Conservation (phyloP, 2,888 invertebrate genomes). For the Calephelis perditalis region DNA sequence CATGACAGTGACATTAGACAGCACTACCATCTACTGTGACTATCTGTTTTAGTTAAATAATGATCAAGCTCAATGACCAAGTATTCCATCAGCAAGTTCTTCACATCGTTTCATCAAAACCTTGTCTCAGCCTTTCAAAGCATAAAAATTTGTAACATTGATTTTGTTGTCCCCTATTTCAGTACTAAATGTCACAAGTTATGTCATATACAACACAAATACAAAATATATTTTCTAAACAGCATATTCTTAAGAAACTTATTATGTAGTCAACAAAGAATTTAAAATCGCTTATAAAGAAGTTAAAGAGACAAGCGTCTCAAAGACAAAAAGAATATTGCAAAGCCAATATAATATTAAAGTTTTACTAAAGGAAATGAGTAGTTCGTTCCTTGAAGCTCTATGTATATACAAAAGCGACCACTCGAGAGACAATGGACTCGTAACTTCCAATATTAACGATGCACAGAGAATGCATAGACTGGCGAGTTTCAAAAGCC, state of each 20-base stretch:
- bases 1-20: too few species aligned
- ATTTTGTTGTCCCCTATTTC: too few species aligned
- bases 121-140: too few species aligned
- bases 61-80: too few species aligned
- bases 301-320: slow-evolving; percentile 18
- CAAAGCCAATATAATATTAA: slow-evolving; percentile 46
- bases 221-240: too few species aligned
- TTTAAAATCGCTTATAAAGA: slow-evolving; percentile 9
- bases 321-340: slow-evolving; percentile 29
- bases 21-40: too few species aligned
- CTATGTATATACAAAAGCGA: slow-evolving; percentile 61
- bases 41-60: too few species aligned
- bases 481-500: slow-evolving; percentile 62
- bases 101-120: too few species aligned
- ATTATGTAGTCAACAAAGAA: not conserved
- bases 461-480: slow-evolving; percentile 71
- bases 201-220: too few species aligned
- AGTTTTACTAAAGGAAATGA: slow-evolving; percentile 65
- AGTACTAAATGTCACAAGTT: too few species aligned
- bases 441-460: slow-evolving; percentile 73
- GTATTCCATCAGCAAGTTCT: too few species aligned
- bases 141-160: too few species aligned
- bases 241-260: not conserved
- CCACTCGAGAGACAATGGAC: slow-evolving; percentile 68
- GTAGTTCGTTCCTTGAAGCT: slow-evolving; percentile 58